These are phyloP conservation scores for Diploscapter pachys DNA, from an alignment of 1,140 invertebrate species.

Conservation along the genomic window DNA sequence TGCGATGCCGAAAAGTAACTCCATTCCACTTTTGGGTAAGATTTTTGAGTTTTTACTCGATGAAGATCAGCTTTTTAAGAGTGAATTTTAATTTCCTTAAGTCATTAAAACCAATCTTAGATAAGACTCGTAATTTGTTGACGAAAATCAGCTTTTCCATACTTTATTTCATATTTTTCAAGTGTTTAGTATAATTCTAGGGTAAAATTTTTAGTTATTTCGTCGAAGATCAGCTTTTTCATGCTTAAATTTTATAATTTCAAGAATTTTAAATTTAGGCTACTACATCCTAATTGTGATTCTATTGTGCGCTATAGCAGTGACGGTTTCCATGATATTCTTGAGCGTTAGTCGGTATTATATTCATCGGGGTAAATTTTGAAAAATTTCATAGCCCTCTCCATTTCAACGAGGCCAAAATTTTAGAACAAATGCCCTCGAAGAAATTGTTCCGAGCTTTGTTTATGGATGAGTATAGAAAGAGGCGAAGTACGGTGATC, in stretches of 20 bases:
- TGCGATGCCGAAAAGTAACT: constrained; percentile 55
- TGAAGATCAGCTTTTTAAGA: too few species aligned
- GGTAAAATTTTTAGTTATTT: too few species aligned
- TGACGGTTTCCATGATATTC: constrained; percentile 49
- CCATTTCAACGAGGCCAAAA: constrained; percentile 18
- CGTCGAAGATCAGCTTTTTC: too few species aligned
- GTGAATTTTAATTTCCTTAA: too few species aligned
- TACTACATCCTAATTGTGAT: constrained; percentile 55
- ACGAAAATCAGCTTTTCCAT: too few species aligned
- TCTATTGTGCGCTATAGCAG: constrained; percentile 48
- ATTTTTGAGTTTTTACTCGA: too few species aligned
- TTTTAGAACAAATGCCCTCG: constrained; percentile 22
- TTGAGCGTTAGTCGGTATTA: constrained; percentile 42
- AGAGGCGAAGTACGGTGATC: too few species aligned
- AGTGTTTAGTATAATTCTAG: too few species aligned
- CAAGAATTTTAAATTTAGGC: constrained; percentile 19
- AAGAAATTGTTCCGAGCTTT: neutral
- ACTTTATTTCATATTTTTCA: too few species aligned
- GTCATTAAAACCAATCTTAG: too few species aligned
- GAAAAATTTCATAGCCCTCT: constrained; percentile 38
- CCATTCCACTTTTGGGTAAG: constrained; percentile 51
- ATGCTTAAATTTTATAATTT: neutral
- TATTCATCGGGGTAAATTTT: constrained; percentile 41
- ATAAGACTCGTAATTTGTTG: too few species aligned
- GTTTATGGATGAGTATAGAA: too few species aligned